Base-by-base conservation (phyloP, 2,888 invertebrate species). In the Caenorhabditis sp. region DNA sequence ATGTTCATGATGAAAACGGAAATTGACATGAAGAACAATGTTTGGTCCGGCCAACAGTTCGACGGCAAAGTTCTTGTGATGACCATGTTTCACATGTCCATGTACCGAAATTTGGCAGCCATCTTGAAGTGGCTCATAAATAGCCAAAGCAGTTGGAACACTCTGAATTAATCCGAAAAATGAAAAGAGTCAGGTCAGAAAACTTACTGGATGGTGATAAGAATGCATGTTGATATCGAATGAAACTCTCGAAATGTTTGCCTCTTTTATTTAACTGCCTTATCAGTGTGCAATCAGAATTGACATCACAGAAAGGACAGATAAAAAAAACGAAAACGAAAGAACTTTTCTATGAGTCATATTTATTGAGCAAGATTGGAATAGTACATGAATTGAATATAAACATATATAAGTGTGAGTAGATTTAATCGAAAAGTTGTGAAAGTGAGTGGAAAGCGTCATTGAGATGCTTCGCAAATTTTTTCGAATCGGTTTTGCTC, bases 21-120 rank as follows among this genome's bases (percentile, higher is more conserved):
- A 83, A 71, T 81, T 79, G 62, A 83, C 73, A 69, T 83, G 83
- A 55, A 83, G 76, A 54, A 83, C 82, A 67, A 83, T 74, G 66
- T 81, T 75, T 43, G 83, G 82, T 60, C 83, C 83, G 36, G 82
- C 79, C 65, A 83, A 74, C 53, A 83, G 74, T 60, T 83, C 83
- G 24, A 83, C 76, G 66, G 78, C 76, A 62, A 83, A 83, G 61
- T 77, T 80, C 51, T 79, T 72, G 67, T 79, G 79, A 51, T 77
- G 77, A 31, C 76, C 76, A 58, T 79, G 75, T 54, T 68, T 66
- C 17, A 78, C 78, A 58, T 79, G 75, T 54, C 79, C 79, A 54
- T 76, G 75, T 19, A 79, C 66, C 5, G 67, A 66, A 43, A 79
- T 63, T 51, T 58, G 69, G 50, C 66, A 73, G 26, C 79, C 79